phyloP scores from a whole-genome alignment of 1,140 invertebrate species.

The Neodiprion fabricii region DNA sequence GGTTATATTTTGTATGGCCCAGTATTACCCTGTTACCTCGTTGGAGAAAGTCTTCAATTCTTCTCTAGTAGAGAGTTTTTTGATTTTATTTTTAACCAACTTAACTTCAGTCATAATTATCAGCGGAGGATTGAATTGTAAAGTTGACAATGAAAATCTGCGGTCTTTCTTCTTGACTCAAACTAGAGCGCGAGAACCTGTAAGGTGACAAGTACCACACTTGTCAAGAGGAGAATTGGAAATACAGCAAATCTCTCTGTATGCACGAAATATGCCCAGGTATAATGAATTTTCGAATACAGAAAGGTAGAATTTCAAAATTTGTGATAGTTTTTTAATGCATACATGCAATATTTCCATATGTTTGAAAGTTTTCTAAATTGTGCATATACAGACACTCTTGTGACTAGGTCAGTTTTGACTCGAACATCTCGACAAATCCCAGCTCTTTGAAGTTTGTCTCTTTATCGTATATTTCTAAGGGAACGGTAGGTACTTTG shows the following conservation, averaged over 20 bases:
- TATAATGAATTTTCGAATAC: neutral
- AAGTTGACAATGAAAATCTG: neutral
- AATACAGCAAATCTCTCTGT: neutral
- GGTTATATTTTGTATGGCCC: neutral
- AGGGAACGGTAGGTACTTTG: conserved; percentile 7
- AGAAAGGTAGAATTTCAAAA: neutral
- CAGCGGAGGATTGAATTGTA: neutral
- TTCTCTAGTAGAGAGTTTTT: conserved; percentile 32
- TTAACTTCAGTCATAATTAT: conserved; percentile 34
- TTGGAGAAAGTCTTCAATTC: conserved; percentile 45
- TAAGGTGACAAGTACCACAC: neutral
- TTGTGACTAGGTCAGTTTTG: neutral
- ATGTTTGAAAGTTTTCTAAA: neutral
- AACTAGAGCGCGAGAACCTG: neutral
- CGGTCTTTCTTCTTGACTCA: neutral
- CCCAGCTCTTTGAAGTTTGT: conserved; percentile 4
- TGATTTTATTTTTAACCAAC: conserved; percentile 28
- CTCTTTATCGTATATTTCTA: conserved; percentile 10
- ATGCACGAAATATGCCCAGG: neutral
- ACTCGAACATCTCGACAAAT: neutral
- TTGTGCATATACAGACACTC: neutral
- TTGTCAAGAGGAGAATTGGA: neutral
- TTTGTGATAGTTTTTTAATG: neutral
- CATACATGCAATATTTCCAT: neutral
- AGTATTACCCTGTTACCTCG: conserved; percentile 32